These are phyloP conservation scores for Mus musculus DNA, from an alignment of 2,113 vertebrate species.

Conservation along the genomic window DNA sequence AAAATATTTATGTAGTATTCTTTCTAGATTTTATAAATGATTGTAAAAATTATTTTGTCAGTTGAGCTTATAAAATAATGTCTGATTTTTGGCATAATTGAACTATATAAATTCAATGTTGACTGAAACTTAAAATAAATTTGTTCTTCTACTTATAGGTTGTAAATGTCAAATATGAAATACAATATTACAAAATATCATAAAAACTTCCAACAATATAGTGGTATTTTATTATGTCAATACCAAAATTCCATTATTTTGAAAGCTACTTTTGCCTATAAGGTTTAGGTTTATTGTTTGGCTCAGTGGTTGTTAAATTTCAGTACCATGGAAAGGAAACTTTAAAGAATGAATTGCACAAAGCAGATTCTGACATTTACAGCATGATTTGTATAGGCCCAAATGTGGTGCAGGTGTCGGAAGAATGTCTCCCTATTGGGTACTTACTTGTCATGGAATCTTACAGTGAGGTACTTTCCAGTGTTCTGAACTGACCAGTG, in stretches of 20 bases:
- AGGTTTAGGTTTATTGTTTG: conserved; percentile 61
- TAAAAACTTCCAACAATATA: conserved; percentile 61
- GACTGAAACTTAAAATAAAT: conserved; percentile 64
- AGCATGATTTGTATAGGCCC: conserved; percentile 28
- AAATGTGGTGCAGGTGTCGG: neutral
- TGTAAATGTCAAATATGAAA: conserved; percentile 76
- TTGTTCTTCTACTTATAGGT: conserved; percentile 57
- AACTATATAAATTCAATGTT: conserved; percentile 71
- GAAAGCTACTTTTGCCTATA: conserved; percentile 66
- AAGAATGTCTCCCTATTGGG: neutral
- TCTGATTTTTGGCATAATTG: conserved; percentile 66
- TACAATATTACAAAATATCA: conserved; percentile 64
- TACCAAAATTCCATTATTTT: conserved; percentile 73
- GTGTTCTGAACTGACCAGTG: neutral
- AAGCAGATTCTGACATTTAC: conserved; percentile 57
- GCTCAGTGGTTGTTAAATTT: conserved; percentile 69
- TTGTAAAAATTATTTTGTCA: conserved; percentile 61
- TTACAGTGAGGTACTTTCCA: neutral
- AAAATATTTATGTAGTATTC: conserved; percentile 44
- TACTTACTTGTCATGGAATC: neutral
- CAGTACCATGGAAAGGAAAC: conserved; percentile 37
- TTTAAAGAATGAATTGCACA: conserved; percentile 58
- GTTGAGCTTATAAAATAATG: conserved; percentile 54
- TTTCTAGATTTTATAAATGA: conserved; percentile 60
- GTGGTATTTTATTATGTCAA: conserved; percentile 75